Evolutionary conservation across 1,140 invertebrate species (phyloP), one percentile per base, ranked within the genome.

Genomic region (Plutomurus gul): DNA sequence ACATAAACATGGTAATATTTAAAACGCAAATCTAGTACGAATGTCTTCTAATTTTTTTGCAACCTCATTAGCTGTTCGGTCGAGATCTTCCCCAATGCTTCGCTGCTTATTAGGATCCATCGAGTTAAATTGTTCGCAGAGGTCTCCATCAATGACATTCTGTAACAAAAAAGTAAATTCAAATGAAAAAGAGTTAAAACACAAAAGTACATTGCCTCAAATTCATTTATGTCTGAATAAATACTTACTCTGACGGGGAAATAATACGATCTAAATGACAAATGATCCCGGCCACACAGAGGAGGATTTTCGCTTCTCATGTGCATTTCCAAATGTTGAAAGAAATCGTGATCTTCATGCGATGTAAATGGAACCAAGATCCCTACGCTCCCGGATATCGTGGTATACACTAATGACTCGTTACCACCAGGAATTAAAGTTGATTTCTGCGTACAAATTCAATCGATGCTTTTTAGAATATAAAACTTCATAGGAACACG

Each of bases 321-420:
- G 86, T 99, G 97, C 98, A 99, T 99, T 87, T 99, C 98, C 72
- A 99, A 87, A 89, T 99, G 96, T 87, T 99, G 97, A 88, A 99
- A 99, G 85, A 99, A 99, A 85, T 99, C 97, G 84, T 97, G 96
- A 87, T 99, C 97, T 89, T 99, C 98, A 85, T 97, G 93, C 33
- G 96, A 98, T 0, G 96, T 97, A 84, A 99, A 99, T 0, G 98
- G 97, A 11, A 99, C 94, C 4, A 99, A 88, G 40, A 98, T 96
- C 1, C 98, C 98, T 1, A 99, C 93, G 6, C 95, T 92, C 11
- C 98, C 98, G 81, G 95, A 97, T 0, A 99, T 85, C 0, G 98
- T 99, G 0, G 96, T 95, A 85, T 99, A 99, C 0, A 99, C 92
- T 0, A 99, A 87, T 4, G 95, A 96, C 86, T 99, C 98, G 7